A percentile compares a stretch with the other conserved stretches of the same genome.
phyloP scores from a whole-genome alignment of 2,797 vertebrate genomes.

The Schizothorax lantsangensis region DNA sequence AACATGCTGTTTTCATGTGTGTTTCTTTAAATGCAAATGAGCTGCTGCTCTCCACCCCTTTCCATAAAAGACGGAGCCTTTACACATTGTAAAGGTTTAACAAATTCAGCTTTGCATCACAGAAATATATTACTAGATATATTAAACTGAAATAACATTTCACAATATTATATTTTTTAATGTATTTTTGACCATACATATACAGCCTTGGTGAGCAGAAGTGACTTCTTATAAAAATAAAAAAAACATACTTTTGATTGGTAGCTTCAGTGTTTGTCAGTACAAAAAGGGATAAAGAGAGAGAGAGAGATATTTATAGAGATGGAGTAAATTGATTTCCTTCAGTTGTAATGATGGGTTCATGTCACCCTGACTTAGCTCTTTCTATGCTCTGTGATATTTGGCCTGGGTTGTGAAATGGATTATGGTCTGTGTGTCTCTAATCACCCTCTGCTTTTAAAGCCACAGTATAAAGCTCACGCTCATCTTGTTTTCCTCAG shows the following conservation, averaged over 20 bases:
- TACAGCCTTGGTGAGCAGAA: background rate
- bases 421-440: constrained; percentile 17
- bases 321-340: constrained; percentile 26
- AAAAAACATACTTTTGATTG: background rate
- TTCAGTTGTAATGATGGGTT: constrained; percentile 1
- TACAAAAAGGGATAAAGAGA: background rate
- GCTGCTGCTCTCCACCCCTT: background rate
- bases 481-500: constrained; percentile 6
- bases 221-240: background rate
- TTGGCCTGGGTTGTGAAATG: constrained; percentile 30
- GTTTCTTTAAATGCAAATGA: background rate
- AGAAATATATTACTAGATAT: background rate
- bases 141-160: background rate
- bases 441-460: constrained; percentile 20
- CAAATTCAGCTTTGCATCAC: background rate
- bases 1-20: background rate
- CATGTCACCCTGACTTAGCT: constrained; percentile 6
- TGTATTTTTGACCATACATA: background rate
- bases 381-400: constrained; percentile 29
- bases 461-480: background rate
- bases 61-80: background rate
- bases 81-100: background rate
- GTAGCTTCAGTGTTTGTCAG: background rate
- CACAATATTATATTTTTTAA: too few relatives aligned
- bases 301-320: background rate